Percentiles rank a stretch among this genome's conserved stretches.
phyloP scores from a whole-genome alignment of 35 echinoderm and acorn worm genomes.

The Hemicentrotus pulcherrimus region DNA sequence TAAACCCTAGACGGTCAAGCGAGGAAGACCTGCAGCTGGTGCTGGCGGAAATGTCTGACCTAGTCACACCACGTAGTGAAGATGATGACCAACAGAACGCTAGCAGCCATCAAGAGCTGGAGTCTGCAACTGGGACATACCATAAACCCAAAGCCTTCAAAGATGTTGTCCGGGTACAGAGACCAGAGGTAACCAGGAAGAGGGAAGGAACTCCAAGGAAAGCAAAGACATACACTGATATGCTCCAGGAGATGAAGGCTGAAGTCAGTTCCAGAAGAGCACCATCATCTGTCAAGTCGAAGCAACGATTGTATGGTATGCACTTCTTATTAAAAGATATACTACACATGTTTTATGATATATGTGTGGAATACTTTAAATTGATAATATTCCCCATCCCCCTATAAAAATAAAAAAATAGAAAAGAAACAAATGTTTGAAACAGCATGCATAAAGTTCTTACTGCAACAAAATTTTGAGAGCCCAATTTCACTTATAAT shows the following conservation, averaged over 20 bases:
- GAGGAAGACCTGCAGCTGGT: slow-evolving; percentile 24
- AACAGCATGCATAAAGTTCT: too few species aligned
- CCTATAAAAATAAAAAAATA: too few species aligned
- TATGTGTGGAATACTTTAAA: too few species aligned
- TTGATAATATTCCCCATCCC: too few species aligned
- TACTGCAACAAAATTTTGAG: too few species aligned
- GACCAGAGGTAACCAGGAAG: slow-evolving; percentile 75
- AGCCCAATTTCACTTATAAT: too few species aligned
- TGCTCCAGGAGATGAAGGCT: slow-evolving; percentile 78
- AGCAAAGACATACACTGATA: slow-evolving; percentile 85
- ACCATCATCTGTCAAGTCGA: slow-evolving; percentile 48
- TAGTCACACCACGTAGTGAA: neutral
- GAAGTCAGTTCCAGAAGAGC: slow-evolving; percentile 44
- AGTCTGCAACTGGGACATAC: neutral
- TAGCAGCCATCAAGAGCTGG: slow-evolving; percentile 11
- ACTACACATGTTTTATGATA: too few species aligned
- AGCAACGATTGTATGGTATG: slow-evolving; percentile 81
- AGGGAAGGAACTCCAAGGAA: slow-evolving; percentile 54
- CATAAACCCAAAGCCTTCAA: slow-evolving; percentile 69
- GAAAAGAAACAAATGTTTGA: too few species aligned
- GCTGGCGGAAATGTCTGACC: slow-evolving; percentile 50
- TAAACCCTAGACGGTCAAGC: neutral
- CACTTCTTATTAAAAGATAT: neutral
- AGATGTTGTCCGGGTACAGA: slow-evolving; percentile 79
- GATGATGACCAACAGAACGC: neutral